Conservation (phyloP, 2,888 invertebrate species). For the Netelia fuscicornis region DNA sequence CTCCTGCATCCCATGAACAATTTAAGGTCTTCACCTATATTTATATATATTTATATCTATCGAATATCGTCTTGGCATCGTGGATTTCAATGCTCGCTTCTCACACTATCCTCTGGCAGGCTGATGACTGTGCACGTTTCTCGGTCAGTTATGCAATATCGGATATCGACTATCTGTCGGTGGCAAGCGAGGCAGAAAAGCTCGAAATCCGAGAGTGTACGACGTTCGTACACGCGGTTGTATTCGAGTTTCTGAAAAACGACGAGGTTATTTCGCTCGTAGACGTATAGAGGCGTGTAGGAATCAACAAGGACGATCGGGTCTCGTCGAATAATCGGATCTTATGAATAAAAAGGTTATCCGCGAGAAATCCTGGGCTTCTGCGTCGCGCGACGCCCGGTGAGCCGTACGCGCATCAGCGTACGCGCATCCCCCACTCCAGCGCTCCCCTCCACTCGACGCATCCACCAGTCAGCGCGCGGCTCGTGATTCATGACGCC, state of each 20-base stretch:
- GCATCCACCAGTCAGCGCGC: too few relatives aligned
- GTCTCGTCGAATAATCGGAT: slow-evolving; percentile 67
- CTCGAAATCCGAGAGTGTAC: slow-evolving; percentile 28
- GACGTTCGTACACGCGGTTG: neutral
- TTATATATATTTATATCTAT: neutral
- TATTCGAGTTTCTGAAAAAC: neutral
- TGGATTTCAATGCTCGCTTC: neutral
- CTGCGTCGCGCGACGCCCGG: neutral
- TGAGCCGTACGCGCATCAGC: neutral
- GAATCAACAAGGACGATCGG: slow-evolving; percentile 25
- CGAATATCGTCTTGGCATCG: neutral
- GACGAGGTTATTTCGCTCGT: neutral
- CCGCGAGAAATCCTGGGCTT: slow-evolving; percentile 10
- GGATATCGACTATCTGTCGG: slow-evolving; percentile 74
- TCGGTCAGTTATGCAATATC: slow-evolving; percentile 73
- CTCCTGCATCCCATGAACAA: too few relatives aligned
- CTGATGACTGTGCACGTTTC: slow-evolving; percentile 26
- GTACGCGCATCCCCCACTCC: neutral
- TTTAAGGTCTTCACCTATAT: neutral
- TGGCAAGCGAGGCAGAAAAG: slow-evolving; percentile 55
- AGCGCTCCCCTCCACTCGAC: neutral
- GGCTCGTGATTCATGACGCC: too few relatives aligned
- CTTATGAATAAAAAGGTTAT: slow-evolving; percentile 69
- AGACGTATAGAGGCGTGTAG: too few relatives aligned
- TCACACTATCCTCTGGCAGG: neutral